Conservation (phyloP, 2,888 invertebrate species). For the Nebria salina region DNA sequence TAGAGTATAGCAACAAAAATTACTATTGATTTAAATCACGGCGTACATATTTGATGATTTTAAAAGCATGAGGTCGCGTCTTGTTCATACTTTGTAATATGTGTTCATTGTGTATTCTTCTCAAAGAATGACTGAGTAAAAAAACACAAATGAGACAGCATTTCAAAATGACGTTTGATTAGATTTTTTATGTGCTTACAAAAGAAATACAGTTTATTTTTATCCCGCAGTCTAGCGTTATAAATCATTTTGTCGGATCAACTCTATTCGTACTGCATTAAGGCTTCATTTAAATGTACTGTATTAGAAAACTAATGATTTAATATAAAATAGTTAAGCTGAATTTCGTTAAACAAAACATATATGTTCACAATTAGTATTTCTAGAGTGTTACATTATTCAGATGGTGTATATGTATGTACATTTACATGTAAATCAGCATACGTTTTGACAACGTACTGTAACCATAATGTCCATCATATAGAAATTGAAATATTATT, state of each 20-base stretch:
- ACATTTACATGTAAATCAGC: no score
- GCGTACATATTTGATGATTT: not conserved
- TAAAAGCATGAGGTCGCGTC: not conserved
- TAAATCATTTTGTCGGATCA: not conserved
- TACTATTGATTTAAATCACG: not conserved
- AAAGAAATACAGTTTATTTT: not conserved
- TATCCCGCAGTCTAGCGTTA: not conserved
- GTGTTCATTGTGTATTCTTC: slow-evolving; percentile 26
- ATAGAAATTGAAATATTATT: not conserved
- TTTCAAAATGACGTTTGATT: slow-evolving; percentile 23
- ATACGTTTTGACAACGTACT: no score
- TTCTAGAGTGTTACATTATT: no score
- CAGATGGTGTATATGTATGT: no score
- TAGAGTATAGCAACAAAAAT: not conserved
- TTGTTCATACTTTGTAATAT: slow-evolving; percentile 22
- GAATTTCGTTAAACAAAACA: no score
- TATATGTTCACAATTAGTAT: no score
- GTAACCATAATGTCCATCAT: no score
- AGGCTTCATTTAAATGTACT: not conserved
- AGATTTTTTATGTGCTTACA: slow-evolving; percentile 7
- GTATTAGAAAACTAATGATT: not conserved
- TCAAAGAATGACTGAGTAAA: slow-evolving; percentile 11
- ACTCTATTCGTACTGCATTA: not conserved
- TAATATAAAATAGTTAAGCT: no score
- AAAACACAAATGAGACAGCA: slow-evolving; percentile 11